A percentile compares a stretch with the other conserved stretches of the same genome.
Conservation (phyloP, 1,140 invertebrate species). For the Pseudomyrmex cubaensis region DNA sequence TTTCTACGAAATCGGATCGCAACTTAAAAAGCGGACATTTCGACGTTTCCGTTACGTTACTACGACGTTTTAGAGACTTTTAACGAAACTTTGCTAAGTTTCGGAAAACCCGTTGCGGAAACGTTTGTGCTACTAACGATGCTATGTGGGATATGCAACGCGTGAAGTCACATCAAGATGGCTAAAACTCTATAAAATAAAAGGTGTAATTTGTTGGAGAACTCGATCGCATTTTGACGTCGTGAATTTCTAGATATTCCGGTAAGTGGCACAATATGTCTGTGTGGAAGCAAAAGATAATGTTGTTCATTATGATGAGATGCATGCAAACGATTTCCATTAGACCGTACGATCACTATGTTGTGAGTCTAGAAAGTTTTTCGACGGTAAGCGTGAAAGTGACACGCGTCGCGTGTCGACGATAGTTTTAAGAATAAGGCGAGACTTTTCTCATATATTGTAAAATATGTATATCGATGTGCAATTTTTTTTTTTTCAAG, state of each 20-base stretch:
- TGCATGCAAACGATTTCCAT: conserved; percentile 46
- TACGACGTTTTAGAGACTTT: no score
- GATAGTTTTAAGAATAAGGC: background rate
- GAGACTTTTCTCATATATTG: no score
- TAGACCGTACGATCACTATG: conserved; percentile 60
- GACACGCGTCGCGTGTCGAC: background rate
- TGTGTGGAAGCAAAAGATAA: conserved; percentile 50
- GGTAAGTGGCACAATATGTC: conserved; percentile 57
- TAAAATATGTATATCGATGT: no score
- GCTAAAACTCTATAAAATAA: background rate
- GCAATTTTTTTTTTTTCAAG: conserved; percentile 40
- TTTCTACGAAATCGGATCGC: no score
- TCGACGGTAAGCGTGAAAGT: conserved; percentile 50
- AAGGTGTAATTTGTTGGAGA: background rate
- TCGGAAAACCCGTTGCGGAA: no score
- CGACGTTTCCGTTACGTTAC: no score
- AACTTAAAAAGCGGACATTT: no score
- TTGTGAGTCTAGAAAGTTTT: conserved; percentile 58
- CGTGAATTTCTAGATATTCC: conserved; percentile 52
- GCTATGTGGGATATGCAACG: background rate
- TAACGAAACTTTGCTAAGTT: no score
- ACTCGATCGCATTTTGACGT: background rate
- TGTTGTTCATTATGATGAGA: conserved; percentile 60
- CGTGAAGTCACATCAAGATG: background rate
- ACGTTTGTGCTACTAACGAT: no score